phyloP scores from a whole-genome alignment of 2,797 vertebrate genomes.

The Rachycentron canadum region DNA sequence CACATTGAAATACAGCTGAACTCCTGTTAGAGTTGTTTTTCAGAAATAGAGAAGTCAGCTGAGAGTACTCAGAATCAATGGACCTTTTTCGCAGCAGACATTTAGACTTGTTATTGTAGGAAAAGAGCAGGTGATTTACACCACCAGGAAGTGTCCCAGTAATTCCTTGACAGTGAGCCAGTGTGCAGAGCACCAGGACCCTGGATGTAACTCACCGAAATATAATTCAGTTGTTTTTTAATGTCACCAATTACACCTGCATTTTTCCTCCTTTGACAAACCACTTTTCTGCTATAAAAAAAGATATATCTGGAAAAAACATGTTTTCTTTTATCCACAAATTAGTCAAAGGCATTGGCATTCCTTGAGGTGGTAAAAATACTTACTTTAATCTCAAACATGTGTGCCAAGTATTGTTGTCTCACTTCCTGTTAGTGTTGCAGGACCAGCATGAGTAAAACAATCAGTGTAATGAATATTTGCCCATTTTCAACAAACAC shows the following conservation, averaged over 20 bases:
- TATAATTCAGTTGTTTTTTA: not conserved
- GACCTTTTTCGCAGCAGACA: not conserved
- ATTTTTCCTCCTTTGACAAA: not conserved
- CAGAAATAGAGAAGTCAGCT: not conserved
- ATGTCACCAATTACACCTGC: not conserved
- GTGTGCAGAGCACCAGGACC: not conserved
- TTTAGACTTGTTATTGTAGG: not conserved
- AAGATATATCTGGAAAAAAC: not conserved
- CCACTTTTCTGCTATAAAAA: not conserved
- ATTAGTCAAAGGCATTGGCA: not conserved
- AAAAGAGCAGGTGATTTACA: not conserved
- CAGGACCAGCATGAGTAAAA: not conserved
- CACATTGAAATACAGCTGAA: not conserved
- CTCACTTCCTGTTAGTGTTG: not conserved
- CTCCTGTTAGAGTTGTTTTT: not conserved
- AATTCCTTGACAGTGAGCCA: not conserved
- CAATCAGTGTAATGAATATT: not conserved
- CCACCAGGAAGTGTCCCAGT: not conserved
- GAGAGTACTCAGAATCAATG: not conserved
- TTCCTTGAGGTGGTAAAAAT: no score
- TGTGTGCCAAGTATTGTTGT: not conserved
- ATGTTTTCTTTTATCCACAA: not conserved
- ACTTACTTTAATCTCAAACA: no score
- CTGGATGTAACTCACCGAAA: not conserved
- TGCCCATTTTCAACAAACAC: not conserved